These are phyloP conservation scores for Lysandra bellargus DNA, from an alignment of 2,888 invertebrate species.

Conservation along the genomic window DNA sequence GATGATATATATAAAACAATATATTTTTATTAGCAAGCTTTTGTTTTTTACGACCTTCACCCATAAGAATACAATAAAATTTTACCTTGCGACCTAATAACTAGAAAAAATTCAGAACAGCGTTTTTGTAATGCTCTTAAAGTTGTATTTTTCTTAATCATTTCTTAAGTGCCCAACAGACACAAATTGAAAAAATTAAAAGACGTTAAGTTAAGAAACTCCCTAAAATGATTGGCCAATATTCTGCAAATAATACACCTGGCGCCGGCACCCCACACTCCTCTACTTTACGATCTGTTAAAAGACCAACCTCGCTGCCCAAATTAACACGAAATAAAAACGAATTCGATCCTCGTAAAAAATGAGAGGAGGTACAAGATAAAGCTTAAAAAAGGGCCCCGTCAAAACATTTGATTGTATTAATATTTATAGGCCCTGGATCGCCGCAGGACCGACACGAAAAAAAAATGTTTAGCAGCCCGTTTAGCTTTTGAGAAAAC, in stretches of 20 bases:
- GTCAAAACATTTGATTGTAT: slow-evolving; percentile 82
- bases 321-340: slow-evolving; percentile 81
- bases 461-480: slow-evolving; percentile 79
- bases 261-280: slow-evolving; percentile 58
- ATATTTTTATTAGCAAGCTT: not conserved
- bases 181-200: not conserved
- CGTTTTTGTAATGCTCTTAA: not conserved
- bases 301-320: slow-evolving; percentile 79
- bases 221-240: slow-evolving; percentile 38
- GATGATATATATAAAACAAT: not conserved
- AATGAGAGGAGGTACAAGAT: slow-evolving; percentile 76
- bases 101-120: not conserved
- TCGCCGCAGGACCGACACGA: slow-evolving; percentile 73
- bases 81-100: not conserved
- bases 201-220: slow-evolving; percentile 13
- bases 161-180: not conserved
- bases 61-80: not conserved
- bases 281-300: slow-evolving; percentile 80
- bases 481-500: slow-evolving; percentile 80
- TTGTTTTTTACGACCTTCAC: not conserved
- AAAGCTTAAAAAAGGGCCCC: slow-evolving; percentile 79
- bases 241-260: slow-evolving; percentile 52
- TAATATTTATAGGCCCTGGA: slow-evolving; percentile 77
- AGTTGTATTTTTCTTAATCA: not conserved
- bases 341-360: slow-evolving; percentile 73